Evolutionary conservation across 2,888 invertebrate genomes (phyloP).

Genomic region (Zelleria hepariella): DNA sequence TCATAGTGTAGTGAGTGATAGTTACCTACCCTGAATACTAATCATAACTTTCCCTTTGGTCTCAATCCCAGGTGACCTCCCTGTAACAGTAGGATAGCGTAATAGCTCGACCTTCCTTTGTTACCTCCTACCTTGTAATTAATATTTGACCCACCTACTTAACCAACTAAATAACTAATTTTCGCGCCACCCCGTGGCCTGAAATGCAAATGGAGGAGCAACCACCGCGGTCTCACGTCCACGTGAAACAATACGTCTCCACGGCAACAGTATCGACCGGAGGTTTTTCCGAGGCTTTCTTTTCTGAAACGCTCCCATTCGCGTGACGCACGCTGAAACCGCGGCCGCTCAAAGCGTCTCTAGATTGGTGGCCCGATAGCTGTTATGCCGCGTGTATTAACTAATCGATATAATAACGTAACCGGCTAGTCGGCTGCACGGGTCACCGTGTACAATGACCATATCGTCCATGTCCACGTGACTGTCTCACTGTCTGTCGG

Average conservation of each 20-base stretch:
- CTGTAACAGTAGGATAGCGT: not conserved
- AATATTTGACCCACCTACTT: no score
- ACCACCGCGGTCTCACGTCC: conserved; percentile 41
- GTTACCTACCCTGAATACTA: not conserved
- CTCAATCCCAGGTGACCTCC: not conserved
- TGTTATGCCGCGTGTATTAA: not conserved
- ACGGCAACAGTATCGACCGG: conserved; percentile 65
- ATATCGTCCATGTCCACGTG: conserved; percentile 28
- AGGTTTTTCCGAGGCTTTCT: conserved; percentile 66
- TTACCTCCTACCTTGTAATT: no score
- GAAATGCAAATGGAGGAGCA: conserved; percentile 60
- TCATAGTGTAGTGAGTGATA: not conserved
- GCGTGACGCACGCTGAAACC: conserved; percentile 63
- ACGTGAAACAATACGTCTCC: conserved; percentile 63
- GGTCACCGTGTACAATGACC: not conserved
- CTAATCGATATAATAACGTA: not conserved
- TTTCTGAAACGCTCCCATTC: conserved; percentile 53
- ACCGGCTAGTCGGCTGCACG: not conserved
- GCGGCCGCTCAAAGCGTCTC: conserved; percentile 37
- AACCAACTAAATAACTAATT: conserved; percentile 29
- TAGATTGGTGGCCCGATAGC: conserved; percentile 14
- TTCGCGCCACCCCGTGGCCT: conserved; percentile 42
- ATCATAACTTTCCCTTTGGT: not conserved
- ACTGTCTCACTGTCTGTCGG: conserved; percentile 26
- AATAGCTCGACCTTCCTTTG: conserved; percentile 25